Base-by-base conservation (phyloP, 2,888 invertebrate genomes). In the Craniophora ligustri region DNA sequence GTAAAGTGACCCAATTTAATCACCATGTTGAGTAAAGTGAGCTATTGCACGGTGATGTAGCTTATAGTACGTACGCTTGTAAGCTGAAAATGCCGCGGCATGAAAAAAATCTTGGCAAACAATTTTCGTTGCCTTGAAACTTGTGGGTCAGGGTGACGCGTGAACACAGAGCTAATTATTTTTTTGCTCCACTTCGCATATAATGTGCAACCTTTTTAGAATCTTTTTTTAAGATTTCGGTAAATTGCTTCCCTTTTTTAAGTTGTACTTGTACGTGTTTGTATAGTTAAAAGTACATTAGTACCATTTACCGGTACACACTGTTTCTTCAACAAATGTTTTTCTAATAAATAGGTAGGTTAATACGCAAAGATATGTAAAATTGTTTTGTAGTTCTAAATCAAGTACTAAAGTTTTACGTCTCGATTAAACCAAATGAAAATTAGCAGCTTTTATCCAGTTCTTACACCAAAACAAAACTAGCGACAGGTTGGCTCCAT, bases 71-170 rank as follows among this genome's bases (percentile, higher is more conserved):
- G n/a, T n/a, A n/a, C 41, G 51, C 57, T 70, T 48, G 56, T 61
- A 59, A 51, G 66, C 58, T 65, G 42, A 54, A 74, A 71, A 58
- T 55, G 59, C 44, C 53, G 36, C 46, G 53, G 44, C 56, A 45
- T 57, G 50, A 64, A 68, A 74, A 66, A 72, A 76, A 76, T 75
- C 80, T 73, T 72, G 51, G 63, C 71, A 45, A 66, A 73, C 75
- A 75, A 76, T 79, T 78, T 78, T 72, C 62, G 74, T 78, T 67
- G 72, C 87, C 87, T 87, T 86, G 84, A 83, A 77, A 76, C 60
- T 76, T 62, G 53, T 70, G 64, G 85, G 85, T 87, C 87, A 87
- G 67, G 86, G 87, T 70, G 66, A 73, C 53, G 60, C 72, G 65
- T 66, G 65, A 62, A 56, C 59, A 41, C 61, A 42, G 38, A 62